Evolutionary conservation across 2,113 vertebrate genomes (phyloP).

Genomic region (Anhinga anhinga): DNA sequence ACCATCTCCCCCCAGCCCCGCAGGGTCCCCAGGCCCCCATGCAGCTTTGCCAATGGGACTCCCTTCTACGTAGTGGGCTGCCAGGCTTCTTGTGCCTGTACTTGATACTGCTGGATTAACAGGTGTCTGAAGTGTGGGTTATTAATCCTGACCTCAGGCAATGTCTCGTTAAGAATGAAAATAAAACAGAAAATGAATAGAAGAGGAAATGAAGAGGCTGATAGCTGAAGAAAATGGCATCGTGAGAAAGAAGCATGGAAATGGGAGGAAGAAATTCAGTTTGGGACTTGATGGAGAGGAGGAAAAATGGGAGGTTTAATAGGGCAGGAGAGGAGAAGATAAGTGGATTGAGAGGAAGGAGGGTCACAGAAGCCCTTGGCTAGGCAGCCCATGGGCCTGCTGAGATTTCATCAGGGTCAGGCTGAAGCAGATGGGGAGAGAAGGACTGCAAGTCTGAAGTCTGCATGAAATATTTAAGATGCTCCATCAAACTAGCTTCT

Average conservation of each 20-base stretch:
- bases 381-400: not conserved
- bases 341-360: not conserved
- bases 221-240: not conserved
- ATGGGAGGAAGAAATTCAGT: not conserved
- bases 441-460: not conserved
- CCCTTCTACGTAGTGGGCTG: not conserved
- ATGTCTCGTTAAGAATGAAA: not conserved
- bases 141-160: not conserved
- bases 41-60: not conserved
- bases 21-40: not conserved
- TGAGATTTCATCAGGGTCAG: not conserved
- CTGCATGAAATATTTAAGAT: slow-evolving; percentile 27
- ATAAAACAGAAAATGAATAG: not conserved
- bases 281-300: not conserved
- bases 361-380: not conserved
- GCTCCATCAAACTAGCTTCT: not conserved
- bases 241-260: not conserved
- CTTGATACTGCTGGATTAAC: not conserved
- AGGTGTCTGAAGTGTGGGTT: not conserved
- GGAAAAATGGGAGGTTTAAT: not conserved
- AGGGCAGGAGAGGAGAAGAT: not conserved
- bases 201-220: not conserved
- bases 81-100: fast-evolving
- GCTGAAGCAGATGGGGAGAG: not conserved
- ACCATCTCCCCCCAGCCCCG: not conserved